Conservation (phyloP, 2,888 invertebrate genomes). For the Schizaphis graminum region DNA sequence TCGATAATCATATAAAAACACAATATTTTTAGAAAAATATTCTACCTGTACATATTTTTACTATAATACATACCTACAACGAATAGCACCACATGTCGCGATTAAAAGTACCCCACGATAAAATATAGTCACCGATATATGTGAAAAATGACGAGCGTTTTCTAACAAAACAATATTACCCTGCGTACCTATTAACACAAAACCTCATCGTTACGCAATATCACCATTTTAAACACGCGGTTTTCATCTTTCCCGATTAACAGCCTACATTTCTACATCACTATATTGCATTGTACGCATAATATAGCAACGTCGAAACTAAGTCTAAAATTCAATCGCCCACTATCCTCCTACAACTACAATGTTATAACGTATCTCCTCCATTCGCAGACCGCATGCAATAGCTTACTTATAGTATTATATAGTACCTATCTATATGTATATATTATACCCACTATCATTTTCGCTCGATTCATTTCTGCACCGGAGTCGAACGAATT, state of each 20-base stretch:
- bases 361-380: neutral
- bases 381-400: neutral
- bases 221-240: neutral
- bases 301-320: neutral
- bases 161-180: neutral
- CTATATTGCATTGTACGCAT: neutral
- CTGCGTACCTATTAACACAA: neutral
- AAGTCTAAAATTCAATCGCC: neutral
- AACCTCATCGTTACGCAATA: neutral
- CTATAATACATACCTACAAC: neutral
- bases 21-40: neutral
- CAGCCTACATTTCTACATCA: neutral
- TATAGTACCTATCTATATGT: neutral
- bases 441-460: neutral
- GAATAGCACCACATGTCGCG: neutral
- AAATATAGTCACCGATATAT: neutral
- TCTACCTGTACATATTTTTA: neutral
- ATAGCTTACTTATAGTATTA: neutral
- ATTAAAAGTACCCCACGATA: neutral
- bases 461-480: neutral
- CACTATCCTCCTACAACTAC: neutral
- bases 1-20: neutral
- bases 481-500: constrained; percentile 8
- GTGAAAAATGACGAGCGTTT: neutral
- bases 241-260: neutral